Conservation (phyloP, 2,888 invertebrate species). For the Ornithoptera alexandrae region DNA sequence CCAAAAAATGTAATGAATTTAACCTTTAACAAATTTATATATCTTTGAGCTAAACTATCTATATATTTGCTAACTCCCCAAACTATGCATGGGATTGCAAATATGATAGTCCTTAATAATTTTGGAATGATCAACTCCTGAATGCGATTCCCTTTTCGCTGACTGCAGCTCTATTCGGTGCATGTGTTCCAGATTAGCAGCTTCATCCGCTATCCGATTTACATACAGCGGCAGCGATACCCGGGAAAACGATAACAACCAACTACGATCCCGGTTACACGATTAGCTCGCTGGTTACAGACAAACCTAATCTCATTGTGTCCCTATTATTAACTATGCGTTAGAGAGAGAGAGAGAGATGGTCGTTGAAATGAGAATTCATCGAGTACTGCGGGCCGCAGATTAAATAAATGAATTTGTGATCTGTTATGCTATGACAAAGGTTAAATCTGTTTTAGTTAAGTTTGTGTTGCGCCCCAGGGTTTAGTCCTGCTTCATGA, state of each 20-base stretch:
- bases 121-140: too few species aligned
- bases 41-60: too few species aligned
- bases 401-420: slow-evolving; percentile 17
- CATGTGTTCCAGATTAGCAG: slow-evolving; percentile 1
- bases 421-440: slow-evolving; percentile 9
- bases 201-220: slow-evolving; percentile 5
- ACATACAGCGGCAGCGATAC: slow-evolving; percentile 14
- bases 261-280: slow-evolving; percentile 7
- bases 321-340: slow-evolving; percentile 32
- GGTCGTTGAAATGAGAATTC: slow-evolving; percentile 36
- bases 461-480: neutral
- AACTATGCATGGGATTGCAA: too few species aligned
- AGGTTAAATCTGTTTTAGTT: slow-evolving; percentile 6
- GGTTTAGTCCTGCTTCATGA: neutral
- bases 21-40: too few species aligned
- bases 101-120: too few species aligned
- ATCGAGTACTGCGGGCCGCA: slow-evolving; percentile 30
- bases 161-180: too few species aligned
- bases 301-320: slow-evolving; percentile 27
- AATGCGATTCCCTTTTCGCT: too few species aligned
- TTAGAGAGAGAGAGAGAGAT: slow-evolving; percentile 31
- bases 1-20: too few species aligned
- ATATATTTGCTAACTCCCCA: too few species aligned
- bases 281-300: slow-evolving; percentile 11
- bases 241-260: slow-evolving; percentile 2